Percentiles rank a stretch among this genome's conserved stretches.
Conservation (phyloP, 2,113 vertebrate species). For the Salvelinus sp. region DNA sequence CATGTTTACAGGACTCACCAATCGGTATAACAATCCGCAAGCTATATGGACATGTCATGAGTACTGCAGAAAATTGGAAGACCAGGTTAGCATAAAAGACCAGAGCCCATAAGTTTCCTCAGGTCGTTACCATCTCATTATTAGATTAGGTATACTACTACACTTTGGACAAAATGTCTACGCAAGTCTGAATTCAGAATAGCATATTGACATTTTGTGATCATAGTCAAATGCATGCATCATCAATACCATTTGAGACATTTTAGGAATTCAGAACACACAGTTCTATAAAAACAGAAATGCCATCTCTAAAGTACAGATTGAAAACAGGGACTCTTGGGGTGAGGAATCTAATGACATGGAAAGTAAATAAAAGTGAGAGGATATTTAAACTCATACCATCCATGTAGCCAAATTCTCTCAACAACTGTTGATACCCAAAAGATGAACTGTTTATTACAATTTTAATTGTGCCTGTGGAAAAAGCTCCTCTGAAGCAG, state of each 20-base stretch:
- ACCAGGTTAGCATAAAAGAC: constrained; percentile 12
- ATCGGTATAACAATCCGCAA: constrained; percentile 28
- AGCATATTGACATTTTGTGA: too few species aligned
- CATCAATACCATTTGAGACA: background rate
- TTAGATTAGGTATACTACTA: background rate
- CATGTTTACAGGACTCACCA: constrained; percentile 26
- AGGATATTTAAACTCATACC: too few species aligned
- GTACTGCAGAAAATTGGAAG: constrained; percentile 50
- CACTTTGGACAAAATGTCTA: too few species aligned
- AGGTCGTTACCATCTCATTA: background rate
- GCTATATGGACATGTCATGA: constrained; percentile 27
- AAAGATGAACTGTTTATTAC: too few species aligned
- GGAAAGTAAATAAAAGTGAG: too few species aligned
- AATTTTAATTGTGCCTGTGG: too few species aligned
- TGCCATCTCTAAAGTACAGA: background rate
- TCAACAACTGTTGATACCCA: too few species aligned
- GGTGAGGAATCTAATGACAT: background rate
- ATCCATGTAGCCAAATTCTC: too few species aligned
- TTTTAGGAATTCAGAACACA: background rate
- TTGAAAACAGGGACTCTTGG: background rate
- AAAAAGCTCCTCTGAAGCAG: too few species aligned
- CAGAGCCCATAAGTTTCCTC: background rate
- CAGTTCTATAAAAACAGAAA: background rate
- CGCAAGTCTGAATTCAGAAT: too few species aligned
- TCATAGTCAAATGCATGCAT: background rate